Evolutionary conservation across 2,113 vertebrate genomes (phyloP), one percentile per base, ranked within the genome.

Genomic region (Anolis carolinensis): DNA sequence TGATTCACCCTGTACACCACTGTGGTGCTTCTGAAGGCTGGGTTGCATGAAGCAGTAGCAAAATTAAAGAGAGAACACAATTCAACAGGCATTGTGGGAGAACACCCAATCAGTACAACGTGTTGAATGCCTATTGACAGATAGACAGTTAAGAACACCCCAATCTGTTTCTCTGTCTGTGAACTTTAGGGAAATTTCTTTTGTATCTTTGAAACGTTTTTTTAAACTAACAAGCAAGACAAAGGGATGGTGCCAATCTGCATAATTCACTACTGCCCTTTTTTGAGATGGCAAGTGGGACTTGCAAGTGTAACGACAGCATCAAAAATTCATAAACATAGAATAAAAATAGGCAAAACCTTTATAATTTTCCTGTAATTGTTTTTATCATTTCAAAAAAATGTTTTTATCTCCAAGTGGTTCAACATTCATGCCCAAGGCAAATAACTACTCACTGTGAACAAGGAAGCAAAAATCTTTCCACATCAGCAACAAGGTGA

Each of bases 381-480:
- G 89, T 81, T 88, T 39, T 86, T 82, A 82, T 82, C 84, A 18
- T 90, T 91, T 86, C n/a, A n/a, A n/a, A n/a, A 88, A 86, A 90
- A 88, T 89, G 23, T 59, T 92, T 85, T 71, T 32, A 89, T 86
- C 82, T 93, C 94, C 84, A 86, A 80, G 86, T 90, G 25, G 74
- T 85, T 21, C 93, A 90, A 93, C 75, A 91, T 83, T 77, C 67
- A 79, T 50, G 89, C 86, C 88, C 68, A 77, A 73, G 87, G 93
- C 93, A 93, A 94, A 93, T 88, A 32, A 76, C 79, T 96, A 97
- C 96, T 97, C 94, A 99, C 99, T 98, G 89, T 99, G 99, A 68
- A 99, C 98, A 79, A 99, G 97, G 94, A 99, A 99, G 94, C 98
- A 99, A 92, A 99, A 99, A 87, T 99, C 98, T 91, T 98, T 99